phyloP scores from a whole-genome alignment of 2,888 invertebrate species.

The Polydrusus tereticollis region DNA sequence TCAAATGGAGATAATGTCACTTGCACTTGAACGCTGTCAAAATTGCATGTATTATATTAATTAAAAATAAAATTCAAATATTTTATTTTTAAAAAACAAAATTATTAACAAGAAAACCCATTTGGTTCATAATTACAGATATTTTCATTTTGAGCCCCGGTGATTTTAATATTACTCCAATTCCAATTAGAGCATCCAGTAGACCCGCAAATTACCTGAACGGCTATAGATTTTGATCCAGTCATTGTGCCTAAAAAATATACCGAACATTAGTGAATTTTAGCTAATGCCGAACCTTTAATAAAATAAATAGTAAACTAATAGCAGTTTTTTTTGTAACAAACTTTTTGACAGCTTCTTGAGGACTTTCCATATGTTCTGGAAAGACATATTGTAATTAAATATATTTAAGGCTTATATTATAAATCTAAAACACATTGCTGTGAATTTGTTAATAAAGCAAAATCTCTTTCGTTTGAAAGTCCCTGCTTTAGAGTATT shows the following conservation, averaged over 20 bases:
- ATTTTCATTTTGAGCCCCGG: not conserved
- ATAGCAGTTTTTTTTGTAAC: no score
- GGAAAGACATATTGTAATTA: no score
- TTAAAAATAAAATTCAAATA: not conserved
- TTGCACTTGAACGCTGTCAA: no score
- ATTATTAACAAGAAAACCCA: not conserved
- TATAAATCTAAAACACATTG: no score
- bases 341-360: no score
- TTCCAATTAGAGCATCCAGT: not conserved
- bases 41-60: no score
- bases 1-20: no score
- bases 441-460: no score
- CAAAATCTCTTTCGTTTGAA: no score
- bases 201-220: not conserved
- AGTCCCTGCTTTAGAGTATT: no score
- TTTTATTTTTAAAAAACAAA: not conserved
- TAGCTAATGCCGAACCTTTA: not conserved
- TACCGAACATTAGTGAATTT: not conserved
- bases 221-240: not conserved
- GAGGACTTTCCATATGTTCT: no score
- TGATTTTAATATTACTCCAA: not conserved
- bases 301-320: not conserved
- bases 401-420: no score
- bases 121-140: not conserved
- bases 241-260: slow-evolving; percentile 5